phyloP scores from a whole-genome alignment of 2,888 invertebrate genomes.

The Hesperia comma region DNA sequence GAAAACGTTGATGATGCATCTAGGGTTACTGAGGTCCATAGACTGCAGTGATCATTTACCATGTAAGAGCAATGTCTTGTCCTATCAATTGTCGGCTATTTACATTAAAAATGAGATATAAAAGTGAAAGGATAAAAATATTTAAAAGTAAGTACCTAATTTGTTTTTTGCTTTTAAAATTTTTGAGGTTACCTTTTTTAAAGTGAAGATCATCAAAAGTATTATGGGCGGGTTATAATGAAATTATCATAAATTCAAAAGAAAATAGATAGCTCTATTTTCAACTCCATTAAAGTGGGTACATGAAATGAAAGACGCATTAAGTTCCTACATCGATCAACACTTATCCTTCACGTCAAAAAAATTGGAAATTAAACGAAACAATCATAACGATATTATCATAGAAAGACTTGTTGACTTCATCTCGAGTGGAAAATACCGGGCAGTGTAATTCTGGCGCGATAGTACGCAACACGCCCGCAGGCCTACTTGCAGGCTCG shows the following conservation, averaged over 20 bases:
- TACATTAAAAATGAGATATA: neutral
- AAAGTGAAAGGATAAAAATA: neutral
- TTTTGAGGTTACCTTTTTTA: no score
- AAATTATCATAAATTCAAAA: no score
- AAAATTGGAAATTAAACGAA: slow-evolving; percentile 28
- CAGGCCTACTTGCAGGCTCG: slow-evolving; percentile 25
- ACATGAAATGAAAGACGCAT: neutral
- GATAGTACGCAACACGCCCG: slow-evolving; percentile 38
- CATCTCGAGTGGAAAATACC: slow-evolving; percentile 42
- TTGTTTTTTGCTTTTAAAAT: neutral
- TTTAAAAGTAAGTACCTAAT: no score
- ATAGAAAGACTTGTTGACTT: slow-evolving; percentile 35
- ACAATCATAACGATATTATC: slow-evolving; percentile 38
- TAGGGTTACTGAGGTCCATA: no score
- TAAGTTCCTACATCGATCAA: slow-evolving; percentile 16
- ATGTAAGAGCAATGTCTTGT: no score
- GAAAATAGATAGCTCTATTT: no score
- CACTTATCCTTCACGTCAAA: slow-evolving; percentile 30
- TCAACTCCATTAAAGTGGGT: neutral
- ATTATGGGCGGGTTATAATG: no score
- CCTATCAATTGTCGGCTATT: neutral
- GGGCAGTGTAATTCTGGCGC: slow-evolving; percentile 39
- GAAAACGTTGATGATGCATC: no score
- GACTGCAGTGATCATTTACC: no score
- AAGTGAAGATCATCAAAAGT: no score